Base-by-base conservation (phyloP, 2,888 invertebrate species). In the Papilio elwesi region DNA sequence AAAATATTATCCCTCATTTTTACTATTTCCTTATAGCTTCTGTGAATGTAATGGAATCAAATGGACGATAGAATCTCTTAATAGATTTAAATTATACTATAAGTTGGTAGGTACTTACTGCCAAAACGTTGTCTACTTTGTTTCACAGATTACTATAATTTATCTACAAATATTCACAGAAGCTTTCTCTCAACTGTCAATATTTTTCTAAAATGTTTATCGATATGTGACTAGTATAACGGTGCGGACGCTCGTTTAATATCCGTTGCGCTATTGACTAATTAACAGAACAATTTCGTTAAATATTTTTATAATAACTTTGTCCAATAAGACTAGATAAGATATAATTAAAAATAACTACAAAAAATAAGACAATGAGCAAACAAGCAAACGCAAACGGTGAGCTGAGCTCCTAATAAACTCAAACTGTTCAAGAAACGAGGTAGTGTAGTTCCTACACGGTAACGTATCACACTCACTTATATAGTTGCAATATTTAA, bases 381-480 rank as follows among this genome's bases (percentile, higher is more conserved):
- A 91, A 90, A 86, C 80, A 88, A 88, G 86, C 88, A 85, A 87
- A 86, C 80, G 80, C 86, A 85, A 59, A 84, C 80, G 83, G 76
- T 83, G 93, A 93, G 92, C 92, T 91, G 89, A 78, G 93, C 93
- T 91, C 92, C 84, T 81, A 79, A 85, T 82, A 79, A 82, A 84
- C 82, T 78, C 78, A 85, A 87, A 85, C 81, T 81, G 81, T 82
- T 79, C 80, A 85, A 86, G 83, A 88, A 86, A 88, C 89, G 91
- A 93, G 92, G 91, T 91, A 91, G 90, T 91, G 91, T 91, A 92
- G 91, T 91, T 90, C 84, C 92, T 92, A 93, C 92, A 92, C 91
- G 77, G 78, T 77, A 78, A 77, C 83, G 85, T 91, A 91, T 91
- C 91, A 92, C 91, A 90, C 89, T 82, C 82, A 83, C 74, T 76